Conservation (phyloP, 2,797 vertebrate genomes). For the Scolopax bukidnonensis region DNA sequence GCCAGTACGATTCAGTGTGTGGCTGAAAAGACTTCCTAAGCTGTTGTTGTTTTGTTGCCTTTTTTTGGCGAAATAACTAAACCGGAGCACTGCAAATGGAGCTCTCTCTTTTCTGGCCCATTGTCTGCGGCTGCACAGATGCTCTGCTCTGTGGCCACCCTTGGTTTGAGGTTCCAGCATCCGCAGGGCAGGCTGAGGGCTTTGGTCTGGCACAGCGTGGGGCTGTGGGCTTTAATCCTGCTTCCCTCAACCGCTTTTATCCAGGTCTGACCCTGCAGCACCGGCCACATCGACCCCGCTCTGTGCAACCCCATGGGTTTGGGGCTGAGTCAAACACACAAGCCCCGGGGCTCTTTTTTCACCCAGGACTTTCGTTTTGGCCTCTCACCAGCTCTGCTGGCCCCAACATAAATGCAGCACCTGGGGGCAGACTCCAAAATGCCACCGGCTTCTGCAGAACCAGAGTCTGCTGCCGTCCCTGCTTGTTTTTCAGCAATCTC, state of each 20-base stretch:
- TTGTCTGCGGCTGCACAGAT: background rate
- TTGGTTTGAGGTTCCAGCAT: background rate
- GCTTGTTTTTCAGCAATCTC: accelerated
- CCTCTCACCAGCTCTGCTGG: background rate
- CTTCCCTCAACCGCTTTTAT: accelerated
- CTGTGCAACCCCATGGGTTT: accelerated
- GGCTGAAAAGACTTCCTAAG: background rate
- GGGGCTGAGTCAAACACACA: accelerated
- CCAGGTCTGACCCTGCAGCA: background rate
- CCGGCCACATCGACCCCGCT: background rate
- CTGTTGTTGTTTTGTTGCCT: background rate
- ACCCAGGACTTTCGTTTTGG: background rate
- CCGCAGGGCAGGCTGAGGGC: accelerated
- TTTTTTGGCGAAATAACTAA: background rate
- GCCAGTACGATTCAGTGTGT: background rate
- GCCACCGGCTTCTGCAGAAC: background rate
- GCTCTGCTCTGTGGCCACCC: background rate
- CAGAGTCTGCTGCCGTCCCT: background rate
- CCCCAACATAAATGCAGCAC: accelerated
- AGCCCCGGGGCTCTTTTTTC: background rate
- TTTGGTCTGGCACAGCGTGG: background rate
- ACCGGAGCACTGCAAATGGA: background rate
- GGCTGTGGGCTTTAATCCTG: background rate
- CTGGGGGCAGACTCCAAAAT: background rate
- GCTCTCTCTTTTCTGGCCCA: accelerated